phyloP scores from a whole-genome alignment of 2,113 vertebrate genomes.

The Hipposideros armiger region DNA sequence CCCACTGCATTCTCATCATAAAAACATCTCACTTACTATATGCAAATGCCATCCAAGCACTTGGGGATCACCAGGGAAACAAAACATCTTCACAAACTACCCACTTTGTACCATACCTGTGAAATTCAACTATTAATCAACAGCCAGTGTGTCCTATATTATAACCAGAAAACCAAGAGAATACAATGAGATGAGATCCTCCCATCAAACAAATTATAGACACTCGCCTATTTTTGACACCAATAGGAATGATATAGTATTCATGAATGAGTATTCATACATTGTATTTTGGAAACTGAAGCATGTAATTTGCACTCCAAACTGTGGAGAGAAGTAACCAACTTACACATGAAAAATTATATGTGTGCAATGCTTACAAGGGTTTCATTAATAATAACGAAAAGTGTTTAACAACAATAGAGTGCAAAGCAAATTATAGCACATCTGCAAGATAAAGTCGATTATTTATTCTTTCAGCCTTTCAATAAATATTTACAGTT shows the following conservation, averaged over 20 bases:
- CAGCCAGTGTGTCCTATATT: background rate
- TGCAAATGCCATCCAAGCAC: background rate
- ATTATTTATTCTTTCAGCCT: conserved; percentile 31
- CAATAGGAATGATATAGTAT: background rate
- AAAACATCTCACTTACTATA: background rate
- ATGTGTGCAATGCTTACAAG: background rate
- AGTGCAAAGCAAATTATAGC: conserved; percentile 36
- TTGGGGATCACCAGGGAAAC: background rate
- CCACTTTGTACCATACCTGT: background rate
- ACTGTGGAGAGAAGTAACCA: background rate
- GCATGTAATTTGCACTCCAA: background rate
- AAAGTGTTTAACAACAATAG: conserved; percentile 48
- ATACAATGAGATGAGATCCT: background rate
- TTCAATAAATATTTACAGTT: conserved; percentile 57
- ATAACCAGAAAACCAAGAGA: background rate
- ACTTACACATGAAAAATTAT: conserved; percentile 57
- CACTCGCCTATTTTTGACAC: background rate
- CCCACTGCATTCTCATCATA: background rate
- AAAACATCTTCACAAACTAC: background rate
- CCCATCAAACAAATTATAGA: background rate
- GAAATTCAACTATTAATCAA: conserved; percentile 36
- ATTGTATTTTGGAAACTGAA: background rate
- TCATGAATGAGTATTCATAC: background rate
- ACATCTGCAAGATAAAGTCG: background rate
- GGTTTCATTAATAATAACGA: conserved; percentile 58